Evolutionary conservation across 1,140 invertebrate species (phyloP), one percentile per base, ranked within the genome.

Genomic region (Drosophila novamexicana): DNA sequence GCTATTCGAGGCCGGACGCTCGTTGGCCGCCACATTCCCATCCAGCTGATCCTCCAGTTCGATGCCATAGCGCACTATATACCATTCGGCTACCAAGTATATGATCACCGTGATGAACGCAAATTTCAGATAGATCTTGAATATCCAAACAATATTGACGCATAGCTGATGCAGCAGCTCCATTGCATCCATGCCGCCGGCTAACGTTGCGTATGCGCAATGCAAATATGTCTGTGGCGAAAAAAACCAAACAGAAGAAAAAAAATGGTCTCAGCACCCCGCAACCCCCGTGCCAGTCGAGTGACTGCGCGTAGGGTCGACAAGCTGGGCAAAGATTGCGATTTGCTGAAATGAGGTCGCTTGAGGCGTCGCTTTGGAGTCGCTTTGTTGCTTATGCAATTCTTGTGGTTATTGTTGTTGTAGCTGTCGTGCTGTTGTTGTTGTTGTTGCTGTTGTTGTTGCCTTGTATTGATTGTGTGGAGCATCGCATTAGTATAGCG

Each of bases 41-140:
- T 83, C 83, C 54, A 88, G 77, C 54, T 89, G 77, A 32, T 69
- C 77, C 47, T 91, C 86, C 69, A 91, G 42, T 6, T 91, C 90
- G 8, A 47, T 74, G 8, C 75, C 81, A 57, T 85, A 91, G 1
- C 68, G 75, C 14, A 90, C 22, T 45, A 91, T 85, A 10, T 91
- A 91, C 86, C 90, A 91, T 61, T 91, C 90, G 58, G 90, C 81
- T 8, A 79, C 44, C 16, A 91, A 80, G 58, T 91, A 91, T 14
- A 91, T 47, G 34, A 75, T 63, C 42, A 91, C 57, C 9, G 90
- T 89, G 29, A 91, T 71, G 32, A 90, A 22, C 6, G 78, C 83
- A 8, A 90, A 90, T 61, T 91, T 91, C 2, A 91, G 8, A 53
- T 91, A 91, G 45, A 91, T 83, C 56, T 81, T 91, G 9, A 91